A percentile compares a stretch with the other conserved stretches of the same genome.
Evolutionary conservation across 1,140 invertebrate genomes (phyloP).

Genomic region (Heterodera schachtii): DNA sequence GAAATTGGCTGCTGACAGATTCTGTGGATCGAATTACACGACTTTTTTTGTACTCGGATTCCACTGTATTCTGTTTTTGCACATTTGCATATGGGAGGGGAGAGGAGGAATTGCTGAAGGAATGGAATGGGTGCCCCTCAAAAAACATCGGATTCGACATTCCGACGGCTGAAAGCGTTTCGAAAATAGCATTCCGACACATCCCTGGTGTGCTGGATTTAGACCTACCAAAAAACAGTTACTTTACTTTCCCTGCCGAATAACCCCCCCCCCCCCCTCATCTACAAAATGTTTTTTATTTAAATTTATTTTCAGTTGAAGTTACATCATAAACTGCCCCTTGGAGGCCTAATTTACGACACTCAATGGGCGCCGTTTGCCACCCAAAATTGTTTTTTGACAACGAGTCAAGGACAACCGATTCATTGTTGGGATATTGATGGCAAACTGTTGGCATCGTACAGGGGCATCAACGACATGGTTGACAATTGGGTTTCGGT

Average conservation of each 20-base stretch:
- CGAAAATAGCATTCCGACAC: no score
- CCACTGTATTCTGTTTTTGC: neutral
- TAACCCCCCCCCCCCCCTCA: no score
- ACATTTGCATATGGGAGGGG: neutral
- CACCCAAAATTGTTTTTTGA: constrained; percentile 30
- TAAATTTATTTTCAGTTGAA: constrained; percentile 28
- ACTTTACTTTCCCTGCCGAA: no score
- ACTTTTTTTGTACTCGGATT: constrained; percentile 38
- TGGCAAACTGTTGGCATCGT: constrained; percentile 24
- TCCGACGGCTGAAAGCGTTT: no score
- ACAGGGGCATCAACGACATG: constrained; percentile 44
- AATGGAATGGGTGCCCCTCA: no score
- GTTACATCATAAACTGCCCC: constrained; percentile 20
- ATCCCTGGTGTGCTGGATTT: no score
- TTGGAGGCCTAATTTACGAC: constrained; percentile 45
- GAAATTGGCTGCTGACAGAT: constrained; percentile 44
- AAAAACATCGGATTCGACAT: no score
- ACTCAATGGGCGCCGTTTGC: neutral
- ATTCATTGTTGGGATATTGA: constrained; percentile 43
- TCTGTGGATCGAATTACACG: constrained; percentile 43
- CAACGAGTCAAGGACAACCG: constrained; percentile 36
- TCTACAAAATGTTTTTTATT: no score
- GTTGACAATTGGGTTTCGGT: constrained; percentile 17
- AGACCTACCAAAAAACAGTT: no score
- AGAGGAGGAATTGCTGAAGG: no score